These are phyloP conservation scores for Colletes collaris DNA, from an alignment of 2,888 invertebrate genomes.

Conservation along the genomic window DNA sequence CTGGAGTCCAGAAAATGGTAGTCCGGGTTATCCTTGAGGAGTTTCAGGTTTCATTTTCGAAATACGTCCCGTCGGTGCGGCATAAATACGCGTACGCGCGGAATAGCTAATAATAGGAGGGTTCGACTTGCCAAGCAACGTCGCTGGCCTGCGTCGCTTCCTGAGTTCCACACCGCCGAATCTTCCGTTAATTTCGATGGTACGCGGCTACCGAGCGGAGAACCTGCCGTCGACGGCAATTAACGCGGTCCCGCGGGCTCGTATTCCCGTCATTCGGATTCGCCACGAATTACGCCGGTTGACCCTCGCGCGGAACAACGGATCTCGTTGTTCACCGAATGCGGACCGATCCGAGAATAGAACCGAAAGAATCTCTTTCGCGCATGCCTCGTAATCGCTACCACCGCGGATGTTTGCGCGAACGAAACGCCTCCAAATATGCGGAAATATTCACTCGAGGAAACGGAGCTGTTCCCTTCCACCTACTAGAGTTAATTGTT, in stretches of 20 bases:
- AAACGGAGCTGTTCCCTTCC: no score
- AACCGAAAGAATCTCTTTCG: constrained; percentile 21
- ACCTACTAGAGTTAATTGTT: no score
- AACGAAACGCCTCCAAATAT: constrained; percentile 24
- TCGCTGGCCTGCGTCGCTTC: constrained; percentile 60
- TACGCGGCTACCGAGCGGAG: not conserved
- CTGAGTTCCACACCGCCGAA: constrained; percentile 61
- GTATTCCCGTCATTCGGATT: constrained; percentile 33
- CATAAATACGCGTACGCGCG: constrained; percentile 73
- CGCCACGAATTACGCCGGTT: constrained; percentile 29
- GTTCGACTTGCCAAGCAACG: constrained; percentile 78
- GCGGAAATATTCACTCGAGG: constrained; percentile 3
- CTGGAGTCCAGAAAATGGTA: constrained; percentile 27
- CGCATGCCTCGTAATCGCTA: constrained; percentile 44
- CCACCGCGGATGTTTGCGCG: constrained; percentile 48
- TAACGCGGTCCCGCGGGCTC: constrained; percentile 14
- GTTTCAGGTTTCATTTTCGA: constrained; percentile 75
- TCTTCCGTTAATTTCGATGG: constrained; percentile 65
- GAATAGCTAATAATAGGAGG: constrained; percentile 81
- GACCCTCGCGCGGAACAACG: constrained; percentile 15
- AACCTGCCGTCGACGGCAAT: constrained; percentile 4
- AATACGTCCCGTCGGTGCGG: constrained; percentile 69
- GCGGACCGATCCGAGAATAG: constrained; percentile 52
- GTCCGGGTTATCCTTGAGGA: constrained; percentile 50
- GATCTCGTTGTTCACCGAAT: constrained; percentile 46